Evolutionary conservation across 2,888 invertebrate genomes (phyloP), one percentile per base, ranked within the genome.

Genomic region (Liodrosophila aerea): DNA sequence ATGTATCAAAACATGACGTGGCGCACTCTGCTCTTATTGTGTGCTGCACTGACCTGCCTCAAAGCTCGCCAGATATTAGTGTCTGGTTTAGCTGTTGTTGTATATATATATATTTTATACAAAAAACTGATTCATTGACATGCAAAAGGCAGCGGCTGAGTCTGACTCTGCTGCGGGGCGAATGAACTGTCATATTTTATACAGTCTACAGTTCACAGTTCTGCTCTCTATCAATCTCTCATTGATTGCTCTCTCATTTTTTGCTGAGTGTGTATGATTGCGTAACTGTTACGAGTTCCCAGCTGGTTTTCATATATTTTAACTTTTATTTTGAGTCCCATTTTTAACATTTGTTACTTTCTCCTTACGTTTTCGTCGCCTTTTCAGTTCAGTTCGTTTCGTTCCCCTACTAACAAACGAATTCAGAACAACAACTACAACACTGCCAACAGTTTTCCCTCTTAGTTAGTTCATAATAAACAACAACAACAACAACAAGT

Each of bases 101-200:
- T 18, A n/a, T n/a, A n/a, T n/a, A n/a, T n/a, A n/a, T n/a, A 47
- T 49, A 52, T 18, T 49, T 45, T 49, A 40, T 45, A 40, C 53
- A 60, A 65, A 58, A 68, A 62, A 59, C 64, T 51, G 66, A 85
- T 71, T 83, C 83, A 78, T 83, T 75, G 71, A 60, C 68, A 78
- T 76, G 73, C 78, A 63, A 63, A 52, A 54, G 46, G 43, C 12
- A 36, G 54, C 68, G 61, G 64, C 66, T 62, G 71, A 39, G 11
- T 13, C 27, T 12, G 18, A 39, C n/a, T n/a, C n/a, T n/a, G 18
- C 39, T 39, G 11, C 46, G 49, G 58, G 41, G 51, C 53, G 43
- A 62, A 63, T 54, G 65, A 56, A 47, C 47, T 31, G 27, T 37
- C 58, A 53, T 41, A 56, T 59, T 58, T 53, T 46, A 58, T 69